phyloP scores from a whole-genome alignment of 2,888 invertebrate genomes.

The Hermaeophaga mercurialis region DNA sequence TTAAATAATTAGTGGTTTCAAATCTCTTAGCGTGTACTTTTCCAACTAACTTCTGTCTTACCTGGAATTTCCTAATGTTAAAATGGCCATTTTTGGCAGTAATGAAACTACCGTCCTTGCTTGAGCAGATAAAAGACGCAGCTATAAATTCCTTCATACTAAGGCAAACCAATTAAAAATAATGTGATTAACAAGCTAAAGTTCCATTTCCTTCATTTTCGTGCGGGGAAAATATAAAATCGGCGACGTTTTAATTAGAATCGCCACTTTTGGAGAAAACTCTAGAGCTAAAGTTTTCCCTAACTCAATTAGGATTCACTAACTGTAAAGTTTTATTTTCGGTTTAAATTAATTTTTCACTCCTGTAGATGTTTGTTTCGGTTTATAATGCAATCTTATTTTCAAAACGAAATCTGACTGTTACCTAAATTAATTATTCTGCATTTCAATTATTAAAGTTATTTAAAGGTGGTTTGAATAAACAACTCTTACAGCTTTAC shows the following conservation, averaged over 20 bases:
- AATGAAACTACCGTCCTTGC: no score
- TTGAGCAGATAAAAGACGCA: not conserved
- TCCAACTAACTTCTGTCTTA: no score
- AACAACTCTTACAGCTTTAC: no score
- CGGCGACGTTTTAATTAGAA: constrained; percentile 14
- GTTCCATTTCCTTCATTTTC: constrained; percentile 1
- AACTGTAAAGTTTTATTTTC: constrained; percentile 29
- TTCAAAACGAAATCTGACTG: not conserved
- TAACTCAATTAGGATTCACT: constrained; percentile 26
- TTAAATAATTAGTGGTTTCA: no score
- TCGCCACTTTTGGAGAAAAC: constrained; percentile 7
- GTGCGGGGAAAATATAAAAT: constrained; percentile 11
- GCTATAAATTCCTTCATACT: not conserved
- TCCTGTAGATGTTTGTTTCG: not conserved
- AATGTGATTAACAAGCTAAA: constrained; percentile 17
- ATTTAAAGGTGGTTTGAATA: no score
- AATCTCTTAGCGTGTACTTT: no score
- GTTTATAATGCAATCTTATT: not conserved
- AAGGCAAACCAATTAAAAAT: constrained; percentile 18
- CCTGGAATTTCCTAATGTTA: no score
- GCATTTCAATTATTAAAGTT: no score
- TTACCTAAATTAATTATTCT: not conserved
- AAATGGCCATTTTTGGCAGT: no score
- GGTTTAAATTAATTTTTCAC: constrained; percentile 6
- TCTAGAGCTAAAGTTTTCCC: constrained; percentile 15